Evolutionary conservation across 2,113 vertebrate genomes (phyloP), one percentile per base, ranked within the genome.

Genomic region (Xenopus laevis): DNA sequence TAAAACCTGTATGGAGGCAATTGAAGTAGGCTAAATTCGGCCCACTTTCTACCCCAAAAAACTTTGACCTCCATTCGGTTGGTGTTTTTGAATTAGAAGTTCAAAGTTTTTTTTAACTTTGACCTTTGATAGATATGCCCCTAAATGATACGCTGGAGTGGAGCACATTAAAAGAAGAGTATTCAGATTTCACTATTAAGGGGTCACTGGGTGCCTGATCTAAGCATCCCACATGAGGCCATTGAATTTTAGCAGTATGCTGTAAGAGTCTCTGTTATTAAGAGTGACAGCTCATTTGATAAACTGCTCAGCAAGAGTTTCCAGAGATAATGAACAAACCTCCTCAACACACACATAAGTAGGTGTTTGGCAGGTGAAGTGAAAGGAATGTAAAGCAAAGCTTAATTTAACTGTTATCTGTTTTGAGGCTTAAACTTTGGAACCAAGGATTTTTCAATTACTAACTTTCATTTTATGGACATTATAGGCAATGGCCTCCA

Each of bases 271-370:
- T 40, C 70, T 53, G 45, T 72, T 17, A 11, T 15, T 77, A 17
- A 61, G 1, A 65, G 57, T 63, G 47, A 21, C 1, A 71, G 50
- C 74, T 66, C 65, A 27, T 30, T 21, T 0, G 21, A 76, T 70
- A 76, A 79, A 80, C 81, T 77, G 77, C 72, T 83, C 45, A 79
- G 71, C 62, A 44, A 33, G 20, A 30, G 21, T 74, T 15, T 70
- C 80, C 79, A 16, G 6, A 69, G 69, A 47, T 67, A 59, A 69
- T 75, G 50, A 75, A 44, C 20, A 50, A 55, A 27, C 33, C 44
- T 57, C 55, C 66, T n/a, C n/a, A n/a, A 57, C 27, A n/a, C 13
- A 27, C 15, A 17, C 47, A 64, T 20, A 27, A 40, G 16, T 63
- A 76, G 65, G 59, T 76, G 73, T 69, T 68, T 76, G 73, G 50